These are phyloP conservation scores for Lepus europaeus DNA, from an alignment of 2,113 vertebrate genomes.

Conservation along the genomic window DNA sequence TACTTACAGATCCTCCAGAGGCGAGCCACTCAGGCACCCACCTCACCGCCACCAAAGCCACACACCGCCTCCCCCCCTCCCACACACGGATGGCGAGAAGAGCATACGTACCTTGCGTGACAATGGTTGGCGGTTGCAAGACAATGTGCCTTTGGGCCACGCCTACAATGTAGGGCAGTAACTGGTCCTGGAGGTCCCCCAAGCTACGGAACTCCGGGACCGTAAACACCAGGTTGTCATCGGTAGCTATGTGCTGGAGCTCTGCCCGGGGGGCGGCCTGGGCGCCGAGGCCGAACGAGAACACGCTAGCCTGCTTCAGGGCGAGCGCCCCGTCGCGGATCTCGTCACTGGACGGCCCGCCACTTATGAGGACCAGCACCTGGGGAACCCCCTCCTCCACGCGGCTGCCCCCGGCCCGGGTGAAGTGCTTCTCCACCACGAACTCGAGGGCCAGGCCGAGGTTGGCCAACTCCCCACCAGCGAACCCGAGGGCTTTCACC, in stretches of 20 bases:
- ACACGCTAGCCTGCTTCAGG: constrained; percentile 94
- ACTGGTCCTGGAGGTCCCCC: constrained; percentile 89
- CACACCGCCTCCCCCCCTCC: constrained; percentile 61
- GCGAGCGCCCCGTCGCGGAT: constrained; percentile 91
- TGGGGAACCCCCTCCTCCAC: constrained; percentile 95
- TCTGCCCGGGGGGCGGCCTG: constrained; percentile 90
- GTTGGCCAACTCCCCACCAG: constrained; percentile 93
- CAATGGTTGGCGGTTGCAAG: constrained; percentile 91
- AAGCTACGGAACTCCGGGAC: constrained; percentile 92
- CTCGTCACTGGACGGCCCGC: constrained; percentile 95
- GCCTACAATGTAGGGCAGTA: constrained; percentile 93
- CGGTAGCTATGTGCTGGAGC: constrained; percentile 94
- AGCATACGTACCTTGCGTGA: constrained; percentile 97
- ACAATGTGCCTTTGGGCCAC: constrained; percentile 94
- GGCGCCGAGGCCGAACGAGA: constrained; percentile 91
- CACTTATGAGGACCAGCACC: constrained; percentile 94
- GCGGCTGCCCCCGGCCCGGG: constrained; percentile 93
- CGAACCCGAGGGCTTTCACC: constrained; percentile 91
- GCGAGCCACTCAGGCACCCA: background rate
- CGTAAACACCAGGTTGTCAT: constrained; percentile 92
- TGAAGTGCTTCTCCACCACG: constrained; percentile 93
- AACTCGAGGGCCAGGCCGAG: constrained; percentile 94
- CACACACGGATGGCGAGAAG: constrained; percentile 69
- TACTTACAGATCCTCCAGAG: constrained; percentile 75
- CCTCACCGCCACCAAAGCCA: background rate